Evolutionary conservation across 2,888 invertebrate genomes (phyloP).

Genomic region (Oxyteleia sp.): DNA sequence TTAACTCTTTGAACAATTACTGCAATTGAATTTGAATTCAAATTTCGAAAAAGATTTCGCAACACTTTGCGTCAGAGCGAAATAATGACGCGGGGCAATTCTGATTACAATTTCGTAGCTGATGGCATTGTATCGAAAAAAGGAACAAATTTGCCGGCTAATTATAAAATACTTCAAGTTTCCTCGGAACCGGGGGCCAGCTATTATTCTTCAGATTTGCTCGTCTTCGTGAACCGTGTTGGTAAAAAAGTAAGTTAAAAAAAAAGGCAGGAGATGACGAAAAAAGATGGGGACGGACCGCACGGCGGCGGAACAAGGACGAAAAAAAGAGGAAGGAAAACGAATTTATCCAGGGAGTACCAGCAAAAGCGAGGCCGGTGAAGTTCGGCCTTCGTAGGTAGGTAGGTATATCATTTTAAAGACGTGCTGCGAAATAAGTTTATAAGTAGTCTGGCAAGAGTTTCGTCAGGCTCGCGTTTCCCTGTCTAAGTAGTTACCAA

Average conservation of each 20-base stretch:
- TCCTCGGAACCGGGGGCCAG: slow-evolving; percentile 54
- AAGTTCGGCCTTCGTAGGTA: slow-evolving; percentile 72
- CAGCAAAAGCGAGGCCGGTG: slow-evolving; percentile 56
- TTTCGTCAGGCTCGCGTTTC: slow-evolving; percentile 82
- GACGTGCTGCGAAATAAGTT: slow-evolving; percentile 85
- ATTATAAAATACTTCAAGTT: slow-evolving; percentile 81
- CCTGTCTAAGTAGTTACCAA: slow-evolving; percentile 84
- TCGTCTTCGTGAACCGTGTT: slow-evolving; percentile 75
- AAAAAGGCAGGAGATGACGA: slow-evolving; percentile 32
- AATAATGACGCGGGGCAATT: slow-evolving; percentile 6
- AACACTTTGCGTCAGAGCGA: not conserved
- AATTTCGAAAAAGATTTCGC: slow-evolving; percentile 9
- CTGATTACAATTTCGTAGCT: slow-evolving; percentile 17
- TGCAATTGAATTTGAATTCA: not conserved
- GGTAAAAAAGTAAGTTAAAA: slow-evolving; percentile 76
- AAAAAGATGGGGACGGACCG: slow-evolving; percentile 17
- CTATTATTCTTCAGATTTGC: slow-evolving; percentile 78
- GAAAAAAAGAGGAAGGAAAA: slow-evolving; percentile 71
- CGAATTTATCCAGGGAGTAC: slow-evolving; percentile 66
- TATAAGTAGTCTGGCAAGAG: slow-evolving; percentile 85
- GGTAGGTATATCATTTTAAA: slow-evolving; percentile 84
- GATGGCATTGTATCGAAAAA: slow-evolving; percentile 55
- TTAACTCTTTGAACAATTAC: not conserved
- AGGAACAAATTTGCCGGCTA: slow-evolving; percentile 74
- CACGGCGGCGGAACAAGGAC: slow-evolving; percentile 19